A percentile compares a stretch with the other conserved stretches of the same genome.
phyloP scores from a whole-genome alignment of 2,888 invertebrate species.

The Flexamia atlantica region DNA sequence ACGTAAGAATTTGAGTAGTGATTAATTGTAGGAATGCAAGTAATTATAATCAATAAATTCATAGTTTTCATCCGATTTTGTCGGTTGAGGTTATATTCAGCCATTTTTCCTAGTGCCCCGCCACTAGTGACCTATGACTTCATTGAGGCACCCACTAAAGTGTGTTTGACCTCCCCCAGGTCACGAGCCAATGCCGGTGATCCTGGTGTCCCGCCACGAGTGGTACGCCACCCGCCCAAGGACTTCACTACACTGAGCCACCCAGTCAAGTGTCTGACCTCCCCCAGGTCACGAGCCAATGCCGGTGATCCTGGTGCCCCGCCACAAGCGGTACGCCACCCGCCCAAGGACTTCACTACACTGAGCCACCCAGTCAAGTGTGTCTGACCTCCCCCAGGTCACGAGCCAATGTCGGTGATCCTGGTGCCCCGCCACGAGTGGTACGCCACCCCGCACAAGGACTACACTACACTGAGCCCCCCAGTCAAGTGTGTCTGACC shows the following conservation, averaged over 20 bases:
- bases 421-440: conserved; percentile 11
- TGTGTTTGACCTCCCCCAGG: too few relatives aligned
- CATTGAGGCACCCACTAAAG: too few relatives aligned
- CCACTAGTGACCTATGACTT: background rate
- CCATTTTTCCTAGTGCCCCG: background rate
- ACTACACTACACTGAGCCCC: background rate
- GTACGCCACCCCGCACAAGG: background rate
- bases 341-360: background rate
- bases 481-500: conserved; percentile 2
- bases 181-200: conserved; percentile 18
- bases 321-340: conserved; percentile 3
- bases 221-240: background rate
- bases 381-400: background rate
- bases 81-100: too few relatives aligned
- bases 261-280: background rate
- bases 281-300: background rate
- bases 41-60: too few relatives aligned
- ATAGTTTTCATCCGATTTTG: too few relatives aligned
- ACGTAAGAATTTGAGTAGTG: too few relatives aligned
- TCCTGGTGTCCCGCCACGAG: background rate
- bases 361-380: conserved; percentile 21
- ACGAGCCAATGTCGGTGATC: background rate
- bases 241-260: background rate
- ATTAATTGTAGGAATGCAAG: too few relatives aligned
- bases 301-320: background rate